Evolutionary conservation across 2,113 vertebrate species (phyloP).

Genomic region (Aptenodytes forsteri): DNA sequence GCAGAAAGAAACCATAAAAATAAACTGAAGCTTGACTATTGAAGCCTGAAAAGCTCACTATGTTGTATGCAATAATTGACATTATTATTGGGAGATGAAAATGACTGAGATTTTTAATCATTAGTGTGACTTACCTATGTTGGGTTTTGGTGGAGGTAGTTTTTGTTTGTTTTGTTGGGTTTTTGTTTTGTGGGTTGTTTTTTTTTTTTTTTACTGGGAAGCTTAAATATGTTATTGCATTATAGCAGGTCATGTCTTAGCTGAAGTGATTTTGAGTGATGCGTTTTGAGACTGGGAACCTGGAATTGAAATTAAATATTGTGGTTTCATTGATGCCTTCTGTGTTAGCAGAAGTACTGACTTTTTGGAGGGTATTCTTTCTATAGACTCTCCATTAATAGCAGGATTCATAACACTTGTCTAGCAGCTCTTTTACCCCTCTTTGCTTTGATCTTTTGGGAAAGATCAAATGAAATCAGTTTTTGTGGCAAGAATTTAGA

Average conservation of each 20-base stretch:
- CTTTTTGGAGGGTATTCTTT: neutral
- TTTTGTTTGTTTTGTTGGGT: neutral
- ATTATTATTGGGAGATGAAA: neutral
- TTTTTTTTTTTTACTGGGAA: neutral
- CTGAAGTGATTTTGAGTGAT: neutral
- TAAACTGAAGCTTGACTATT: neutral
- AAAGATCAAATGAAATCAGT: neutral
- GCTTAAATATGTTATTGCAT: neutral
- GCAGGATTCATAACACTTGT: neutral
- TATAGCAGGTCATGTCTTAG: neutral
- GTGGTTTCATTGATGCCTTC: neutral
- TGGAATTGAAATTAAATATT: neutral
- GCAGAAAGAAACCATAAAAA: neutral
- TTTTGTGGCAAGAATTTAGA: neutral
- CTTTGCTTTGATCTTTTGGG: neutral
- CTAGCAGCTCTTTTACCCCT: neutral
- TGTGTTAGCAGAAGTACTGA: neutral
- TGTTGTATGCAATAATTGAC: neutral
- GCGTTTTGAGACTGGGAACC: neutral
- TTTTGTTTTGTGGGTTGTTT: neutral
- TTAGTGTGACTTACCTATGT: neutral
- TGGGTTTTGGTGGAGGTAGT: neutral
- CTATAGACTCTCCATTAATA: neutral
- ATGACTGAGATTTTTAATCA: neutral
- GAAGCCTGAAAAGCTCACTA: neutral